These are phyloP conservation scores for Macrosiphum euphorbiae DNA, from an alignment of 2,888 invertebrate species.

Conservation along the genomic window DNA sequence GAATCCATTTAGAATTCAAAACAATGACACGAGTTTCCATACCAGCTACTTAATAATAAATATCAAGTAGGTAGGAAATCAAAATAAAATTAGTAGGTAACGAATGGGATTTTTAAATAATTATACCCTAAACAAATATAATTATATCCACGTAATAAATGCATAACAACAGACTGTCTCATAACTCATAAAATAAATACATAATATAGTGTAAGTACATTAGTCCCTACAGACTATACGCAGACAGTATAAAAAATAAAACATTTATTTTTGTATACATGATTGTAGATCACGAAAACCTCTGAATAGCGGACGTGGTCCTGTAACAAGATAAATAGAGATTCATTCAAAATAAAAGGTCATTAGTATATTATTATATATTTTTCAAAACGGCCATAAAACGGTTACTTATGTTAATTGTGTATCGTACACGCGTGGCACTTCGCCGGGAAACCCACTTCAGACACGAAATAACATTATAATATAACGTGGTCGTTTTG, in stretches of 20 bases:
- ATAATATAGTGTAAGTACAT: not conserved
- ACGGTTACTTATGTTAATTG: not conserved
- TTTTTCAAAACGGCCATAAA: not conserved
- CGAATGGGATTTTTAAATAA: not conserved
- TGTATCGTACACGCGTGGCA: not conserved
- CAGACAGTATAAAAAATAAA: not conserved
- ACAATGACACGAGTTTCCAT: not conserved
- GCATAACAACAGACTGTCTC: not conserved
- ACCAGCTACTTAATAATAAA: not conserved
- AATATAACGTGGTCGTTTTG: not conserved
- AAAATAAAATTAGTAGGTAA: not conserved
- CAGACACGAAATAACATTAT: constrained; percentile 2
- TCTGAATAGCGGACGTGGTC: not conserved
- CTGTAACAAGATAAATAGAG: not conserved
- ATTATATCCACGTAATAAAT: not conserved
- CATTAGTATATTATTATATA: not conserved
- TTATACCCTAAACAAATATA: not conserved
- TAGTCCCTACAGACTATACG: not conserved
- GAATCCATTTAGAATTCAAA: not conserved
- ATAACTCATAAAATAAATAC: not conserved
- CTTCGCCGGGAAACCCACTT: not conserved
- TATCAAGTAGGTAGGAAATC: not conserved
- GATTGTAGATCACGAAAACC: not conserved
- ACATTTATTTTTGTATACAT: not conserved
- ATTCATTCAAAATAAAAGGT: not conserved